Conservation (phyloP, 2,113 vertebrate species). For the Centropristis striata region DNA sequence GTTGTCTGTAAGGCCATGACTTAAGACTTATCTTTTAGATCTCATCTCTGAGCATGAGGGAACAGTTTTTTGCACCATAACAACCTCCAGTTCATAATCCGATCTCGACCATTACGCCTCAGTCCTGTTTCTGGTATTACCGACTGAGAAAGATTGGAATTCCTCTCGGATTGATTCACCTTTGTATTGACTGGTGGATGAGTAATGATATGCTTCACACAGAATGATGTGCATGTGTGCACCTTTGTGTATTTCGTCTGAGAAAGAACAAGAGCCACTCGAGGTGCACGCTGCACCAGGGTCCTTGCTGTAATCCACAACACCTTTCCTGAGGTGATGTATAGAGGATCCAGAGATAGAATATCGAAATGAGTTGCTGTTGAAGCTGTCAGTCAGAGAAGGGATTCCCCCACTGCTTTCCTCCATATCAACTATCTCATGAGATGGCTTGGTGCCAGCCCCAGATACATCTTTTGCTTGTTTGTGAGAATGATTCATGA, state of each 20-base stretch:
- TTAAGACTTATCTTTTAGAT: conserved; percentile 8
- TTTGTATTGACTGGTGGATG: conserved; percentile 64
- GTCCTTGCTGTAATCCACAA: conserved; percentile 12
- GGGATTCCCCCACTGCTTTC: conserved; percentile 15
- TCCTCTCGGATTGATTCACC: conserved; percentile 75
- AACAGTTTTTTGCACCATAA: conserved; percentile 19
- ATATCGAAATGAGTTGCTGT: conserved; percentile 52
- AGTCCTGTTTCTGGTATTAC: conserved; percentile 47
- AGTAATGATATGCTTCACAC: conserved; percentile 46
- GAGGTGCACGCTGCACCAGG: background rate
- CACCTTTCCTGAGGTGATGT: conserved; percentile 25
- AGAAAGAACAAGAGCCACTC: conserved; percentile 37
- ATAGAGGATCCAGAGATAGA: conserved; percentile 14
- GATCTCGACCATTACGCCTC: conserved; percentile 47
- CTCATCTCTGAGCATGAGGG: conserved; percentile 13
- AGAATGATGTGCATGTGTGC: conserved; percentile 10
- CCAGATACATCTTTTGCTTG: conserved; percentile 48
- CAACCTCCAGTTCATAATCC: conserved; percentile 34
- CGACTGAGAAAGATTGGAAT: conserved; percentile 71
- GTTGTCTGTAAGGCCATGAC: background rate
- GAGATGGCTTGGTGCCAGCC: conserved; percentile 16
- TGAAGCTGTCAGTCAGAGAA: conserved; percentile 47
- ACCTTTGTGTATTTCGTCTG: conserved; percentile 7
- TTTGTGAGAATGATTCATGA: conserved; percentile 50
- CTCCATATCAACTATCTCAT: conserved; percentile 10